phyloP scores from a whole-genome alignment of 2,113 vertebrate genomes.

The Gnathonemus longibarbis region DNA sequence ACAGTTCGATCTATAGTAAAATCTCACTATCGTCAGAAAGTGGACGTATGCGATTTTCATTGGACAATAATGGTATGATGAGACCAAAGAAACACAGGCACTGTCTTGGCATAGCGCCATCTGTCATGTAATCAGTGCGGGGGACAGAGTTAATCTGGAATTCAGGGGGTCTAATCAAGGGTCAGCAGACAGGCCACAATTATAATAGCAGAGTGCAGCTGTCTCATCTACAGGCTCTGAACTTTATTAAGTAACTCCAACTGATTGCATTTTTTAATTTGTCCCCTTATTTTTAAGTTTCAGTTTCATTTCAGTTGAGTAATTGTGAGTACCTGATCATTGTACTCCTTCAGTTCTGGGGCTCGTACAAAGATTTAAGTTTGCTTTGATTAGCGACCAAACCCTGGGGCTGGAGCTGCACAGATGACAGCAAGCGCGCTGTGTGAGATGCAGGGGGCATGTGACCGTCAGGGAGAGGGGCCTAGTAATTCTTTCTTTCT shows the following conservation, averaged over 20 bases:
- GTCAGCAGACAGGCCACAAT: background rate
- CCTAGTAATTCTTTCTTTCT: background rate
- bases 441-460: background rate
- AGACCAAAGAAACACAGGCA: background rate
- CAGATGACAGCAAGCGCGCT: background rate
- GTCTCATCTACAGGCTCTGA: background rate
- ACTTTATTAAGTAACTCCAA: background rate
- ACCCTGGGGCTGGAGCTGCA: background rate
- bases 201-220: background rate
- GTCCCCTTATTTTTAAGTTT: background rate
- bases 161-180: background rate
- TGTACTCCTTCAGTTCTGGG: background rate
- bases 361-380: background rate
- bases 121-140: background rate
- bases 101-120: background rate
- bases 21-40: background rate
- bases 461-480: background rate
- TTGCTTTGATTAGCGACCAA: background rate
- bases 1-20: background rate
- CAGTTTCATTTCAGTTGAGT: background rate
- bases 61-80: background rate
- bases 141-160: background rate
- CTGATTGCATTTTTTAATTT: background rate
- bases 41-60: background rate
- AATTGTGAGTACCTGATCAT: background rate